Percentiles rank a stretch among this genome's conserved stretches.
Evolutionary conservation across 2,888 invertebrate genomes (phyloP).

Genomic region (Girardia tigrina): DNA sequence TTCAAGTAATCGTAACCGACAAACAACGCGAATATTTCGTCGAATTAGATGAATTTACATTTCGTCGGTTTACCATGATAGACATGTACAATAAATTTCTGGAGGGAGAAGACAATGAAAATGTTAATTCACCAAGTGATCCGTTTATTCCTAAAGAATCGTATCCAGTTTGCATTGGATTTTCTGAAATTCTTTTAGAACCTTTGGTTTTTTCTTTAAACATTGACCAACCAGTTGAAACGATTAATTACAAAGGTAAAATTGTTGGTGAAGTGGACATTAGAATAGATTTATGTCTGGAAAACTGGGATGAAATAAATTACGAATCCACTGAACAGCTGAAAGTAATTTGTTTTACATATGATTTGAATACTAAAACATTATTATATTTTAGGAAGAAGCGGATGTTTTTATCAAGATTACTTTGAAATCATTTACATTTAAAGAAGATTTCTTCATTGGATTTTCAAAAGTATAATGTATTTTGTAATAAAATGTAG

Average conservation of each 20-base stretch:
- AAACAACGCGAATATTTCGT: neutral
- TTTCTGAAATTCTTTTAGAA: neutral
- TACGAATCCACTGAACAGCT: neutral
- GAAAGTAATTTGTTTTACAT: neutral
- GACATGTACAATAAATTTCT: constrained; percentile 1
- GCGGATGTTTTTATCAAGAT: neutral
- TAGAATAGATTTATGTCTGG: neutral
- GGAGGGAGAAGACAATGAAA: neutral
- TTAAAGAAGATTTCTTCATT: neutral
- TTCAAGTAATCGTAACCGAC: neutral
- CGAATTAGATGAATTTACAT: neutral
- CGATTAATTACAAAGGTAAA: neutral
- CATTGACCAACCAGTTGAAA: neutral
- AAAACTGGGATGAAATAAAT: neutral
- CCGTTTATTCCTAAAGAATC: neutral
- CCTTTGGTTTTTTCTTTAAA: neutral
- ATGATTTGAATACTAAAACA: neutral
- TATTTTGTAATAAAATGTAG: too few relatives aligned
- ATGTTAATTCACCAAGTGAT: too few relatives aligned
- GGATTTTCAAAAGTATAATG: neutral
- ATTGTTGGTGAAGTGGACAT: neutral
- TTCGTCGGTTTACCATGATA: neutral
- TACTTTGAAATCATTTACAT: neutral
- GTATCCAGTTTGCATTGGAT: neutral
- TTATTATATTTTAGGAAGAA: neutral